Conservation (phyloP, 2,888 invertebrate genomes). For the Anorthoa munda region DNA sequence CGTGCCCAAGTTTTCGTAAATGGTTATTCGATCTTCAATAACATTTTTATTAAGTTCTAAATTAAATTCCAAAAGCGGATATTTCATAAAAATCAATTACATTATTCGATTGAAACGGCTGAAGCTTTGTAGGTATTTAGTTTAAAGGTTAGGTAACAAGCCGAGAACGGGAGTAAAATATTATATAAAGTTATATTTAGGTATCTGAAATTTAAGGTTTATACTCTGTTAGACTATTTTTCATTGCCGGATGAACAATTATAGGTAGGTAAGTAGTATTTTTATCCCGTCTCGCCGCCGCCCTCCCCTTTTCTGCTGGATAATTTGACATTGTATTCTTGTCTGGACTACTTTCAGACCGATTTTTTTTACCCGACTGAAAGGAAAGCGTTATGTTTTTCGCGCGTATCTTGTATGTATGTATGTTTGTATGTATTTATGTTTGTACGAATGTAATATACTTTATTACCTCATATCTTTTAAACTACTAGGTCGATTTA, state of each 20-base stretch:
- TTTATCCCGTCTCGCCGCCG: too few relatives aligned
- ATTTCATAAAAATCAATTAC: slow-evolving; percentile 9
- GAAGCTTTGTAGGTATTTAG: background rate
- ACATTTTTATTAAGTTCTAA: background rate
- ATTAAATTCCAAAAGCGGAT: slow-evolving; percentile 1
- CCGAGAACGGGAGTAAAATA: background rate
- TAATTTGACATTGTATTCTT: background rate
- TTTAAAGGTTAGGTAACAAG: background rate
- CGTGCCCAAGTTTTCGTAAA: background rate
- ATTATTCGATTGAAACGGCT: background rate
- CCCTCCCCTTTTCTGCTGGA: background rate
- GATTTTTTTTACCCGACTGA: too few relatives aligned
- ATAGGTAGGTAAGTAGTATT: background rate
- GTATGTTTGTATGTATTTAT: too few relatives aligned
- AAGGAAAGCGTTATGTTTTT: too few relatives aligned
- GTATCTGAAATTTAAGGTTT: background rate
- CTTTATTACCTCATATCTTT: too few relatives aligned
- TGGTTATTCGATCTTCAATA: slow-evolving; percentile 2
- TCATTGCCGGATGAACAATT: background rate
- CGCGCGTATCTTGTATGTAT: too few relatives aligned
- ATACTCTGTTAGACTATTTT: too few relatives aligned
- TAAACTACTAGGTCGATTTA: too few relatives aligned
- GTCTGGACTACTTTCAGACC: background rate
- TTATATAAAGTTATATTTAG: background rate
- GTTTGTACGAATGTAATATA: too few relatives aligned